These are phyloP conservation scores for Pollachius pollachius DNA, from an alignment of 2,113 vertebrate species.

Conservation along the genomic window DNA sequence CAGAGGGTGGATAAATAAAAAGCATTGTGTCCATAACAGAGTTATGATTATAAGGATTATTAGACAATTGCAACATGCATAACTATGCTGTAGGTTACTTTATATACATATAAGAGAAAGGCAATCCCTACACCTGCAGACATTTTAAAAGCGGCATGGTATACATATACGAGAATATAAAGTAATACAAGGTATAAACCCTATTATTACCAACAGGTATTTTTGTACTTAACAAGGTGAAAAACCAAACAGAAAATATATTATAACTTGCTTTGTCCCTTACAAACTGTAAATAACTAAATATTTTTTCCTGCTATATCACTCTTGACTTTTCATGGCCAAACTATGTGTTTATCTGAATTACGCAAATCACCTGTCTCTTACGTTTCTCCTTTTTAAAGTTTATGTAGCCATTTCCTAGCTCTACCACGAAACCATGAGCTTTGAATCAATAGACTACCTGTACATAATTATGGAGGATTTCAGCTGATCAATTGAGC, in stretches of 20 bases:
- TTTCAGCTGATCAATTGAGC: conserved; percentile 6
- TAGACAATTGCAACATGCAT: conserved; percentile 13
- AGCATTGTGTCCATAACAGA: conserved; percentile 15
- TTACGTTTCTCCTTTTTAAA: conserved; percentile 20
- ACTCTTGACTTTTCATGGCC: conserved; percentile 31
- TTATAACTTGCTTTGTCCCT: conserved; percentile 33
- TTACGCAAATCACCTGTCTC: conserved; percentile 9
- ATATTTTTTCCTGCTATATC: conserved; percentile 32
- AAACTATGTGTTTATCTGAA: conserved; percentile 29
- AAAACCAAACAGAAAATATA: not conserved
- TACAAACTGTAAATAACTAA: conserved; percentile 51
- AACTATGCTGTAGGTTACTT: conserved; percentile 14
- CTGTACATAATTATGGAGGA: conserved; percentile 4
- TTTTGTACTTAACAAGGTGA: conserved; percentile 1
- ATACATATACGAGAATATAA: conserved; percentile 16
- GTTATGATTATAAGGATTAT: conserved; percentile 17
- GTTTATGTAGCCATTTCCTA: conserved; percentile 39
- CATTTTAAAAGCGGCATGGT: conserved; percentile 17
- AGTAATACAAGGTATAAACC: conserved; percentile 6
- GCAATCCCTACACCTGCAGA: conserved; percentile 20
- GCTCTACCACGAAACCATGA: not conserved
- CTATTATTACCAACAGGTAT: conserved; percentile 1
- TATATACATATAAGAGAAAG: conserved; percentile 11
- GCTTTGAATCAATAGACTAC: conserved; percentile 11
- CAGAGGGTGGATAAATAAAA: conserved; percentile 2